Base-by-base conservation (phyloP, 2,888 invertebrate species). In the Drosophila robusta region DNA sequence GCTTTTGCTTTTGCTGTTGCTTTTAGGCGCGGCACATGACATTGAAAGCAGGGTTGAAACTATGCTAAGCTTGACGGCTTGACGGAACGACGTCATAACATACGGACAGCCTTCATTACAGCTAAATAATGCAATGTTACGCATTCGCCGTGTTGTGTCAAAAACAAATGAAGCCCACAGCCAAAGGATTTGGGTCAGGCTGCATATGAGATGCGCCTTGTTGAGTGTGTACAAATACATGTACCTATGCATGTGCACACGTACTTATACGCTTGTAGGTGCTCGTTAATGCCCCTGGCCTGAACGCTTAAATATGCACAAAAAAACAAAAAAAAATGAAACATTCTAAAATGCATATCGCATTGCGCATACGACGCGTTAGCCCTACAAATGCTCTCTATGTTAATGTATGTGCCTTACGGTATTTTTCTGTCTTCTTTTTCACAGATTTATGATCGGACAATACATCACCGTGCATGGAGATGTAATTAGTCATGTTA, bases 401-500 rank as follows among this genome's bases (percentile, higher is more conserved):
- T 84, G 78, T 80, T 83, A 87, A 87, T 80, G 73, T 49, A 34
- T 57, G 44, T 44, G 24, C 41, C 26, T 47, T 46, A 36, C 62
- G 49, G 9, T 11, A 34, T 51, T 60, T 24, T 55, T 56, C 26
- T 45, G 24, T 51, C 42, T 49, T 29, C 26, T 68, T 29, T 66
- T 54, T 50, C 51, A 39, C 93, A 95, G 95, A 92, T 95, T 95
- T 92, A 94, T 95, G 91, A 95, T 95, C 90, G 95, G 96, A 41
- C 95, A 96, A 91, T 95, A 95, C 92, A 95, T 95, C 83, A 95
- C 94, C 64, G 94, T 95, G 45, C 95, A 96, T 87, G 96, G 96
- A 60, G 96, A 96, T 92, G 96, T 96, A 82, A 95, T 96, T 91
- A 96, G 96, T 91, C 96, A 96, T 92, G 96, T 96, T 82, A 96